Evolutionary conservation across 2,113 vertebrate species (phyloP).

Genomic region (human): DNA sequence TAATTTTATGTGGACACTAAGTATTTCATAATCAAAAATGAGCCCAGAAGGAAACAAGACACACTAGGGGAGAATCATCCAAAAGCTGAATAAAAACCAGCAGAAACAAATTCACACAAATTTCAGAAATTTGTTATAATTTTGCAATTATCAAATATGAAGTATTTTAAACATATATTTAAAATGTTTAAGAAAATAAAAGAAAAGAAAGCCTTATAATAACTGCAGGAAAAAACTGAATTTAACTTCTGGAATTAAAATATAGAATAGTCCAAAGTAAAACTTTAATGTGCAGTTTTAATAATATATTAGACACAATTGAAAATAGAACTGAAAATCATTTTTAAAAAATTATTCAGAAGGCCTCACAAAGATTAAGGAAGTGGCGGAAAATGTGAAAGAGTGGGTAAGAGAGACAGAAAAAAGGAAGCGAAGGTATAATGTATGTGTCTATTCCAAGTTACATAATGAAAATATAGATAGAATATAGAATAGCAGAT

Average conservation of each 20-base stretch:
- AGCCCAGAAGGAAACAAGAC: neutral
- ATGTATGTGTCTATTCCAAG: neutral
- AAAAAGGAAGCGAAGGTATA: neutral
- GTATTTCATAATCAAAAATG: neutral
- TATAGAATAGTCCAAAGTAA: neutral
- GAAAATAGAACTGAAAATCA: neutral
- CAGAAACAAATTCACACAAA: neutral
- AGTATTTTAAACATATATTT: neutral
- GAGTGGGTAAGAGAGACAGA: neutral
- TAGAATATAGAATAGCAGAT: neutral
- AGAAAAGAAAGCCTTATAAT: neutral
- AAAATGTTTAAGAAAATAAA: neutral
- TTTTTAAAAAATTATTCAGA: neutral
- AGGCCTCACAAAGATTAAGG: neutral
- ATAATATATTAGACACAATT: neutral
- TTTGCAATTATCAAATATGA: neutral
- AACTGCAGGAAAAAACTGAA: neutral
- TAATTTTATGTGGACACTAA: neutral
- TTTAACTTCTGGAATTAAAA: neutral
- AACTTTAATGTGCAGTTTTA: neutral
- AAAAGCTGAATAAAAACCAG: neutral
- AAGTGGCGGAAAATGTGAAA: neutral
- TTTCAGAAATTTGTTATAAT: neutral
- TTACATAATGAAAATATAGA: neutral
- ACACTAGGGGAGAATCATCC: neutral